Conservation (phyloP, 2,113 vertebrate genomes). For the Eidolon helvum region DNA sequence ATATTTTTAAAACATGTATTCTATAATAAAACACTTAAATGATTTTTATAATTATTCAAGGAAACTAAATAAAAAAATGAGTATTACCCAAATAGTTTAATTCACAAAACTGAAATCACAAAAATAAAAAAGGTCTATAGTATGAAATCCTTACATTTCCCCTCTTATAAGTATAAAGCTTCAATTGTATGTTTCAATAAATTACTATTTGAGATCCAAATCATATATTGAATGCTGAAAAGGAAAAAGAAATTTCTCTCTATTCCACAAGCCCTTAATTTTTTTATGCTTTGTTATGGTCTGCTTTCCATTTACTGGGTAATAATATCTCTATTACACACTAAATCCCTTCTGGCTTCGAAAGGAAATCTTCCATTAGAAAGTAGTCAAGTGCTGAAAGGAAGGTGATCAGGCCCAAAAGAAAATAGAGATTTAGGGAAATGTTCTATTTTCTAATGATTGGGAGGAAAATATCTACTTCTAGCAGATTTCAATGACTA, state of each 20-base stretch:
- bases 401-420: not conserved
- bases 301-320: conserved; percentile 25
- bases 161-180: not conserved
- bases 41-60: not conserved
- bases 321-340: conserved; percentile 47
- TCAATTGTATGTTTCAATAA: conserved; percentile 17
- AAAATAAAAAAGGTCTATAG: not conserved
- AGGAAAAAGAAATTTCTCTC: not conserved
- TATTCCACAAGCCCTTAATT: not conserved
- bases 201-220: conserved; percentile 20
- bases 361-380: conserved; percentile 43
- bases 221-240: not conserved
- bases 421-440: conserved; percentile 23
- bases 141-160: not conserved
- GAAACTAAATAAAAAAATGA: not conserved
- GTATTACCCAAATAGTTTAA: not conserved
- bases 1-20: not conserved
- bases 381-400: conserved; percentile 34
- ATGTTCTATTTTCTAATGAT: not conserved
- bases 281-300: not conserved
- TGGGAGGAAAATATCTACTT: not conserved
- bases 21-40: not conserved
- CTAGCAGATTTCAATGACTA: not conserved
- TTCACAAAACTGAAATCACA: not conserved
- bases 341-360: not conserved